A percentile compares a stretch with the other conserved stretches of the same genome.
These are phyloP conservation scores for Cheirogaleus medius DNA, from an alignment of 2,113 vertebrate genomes.

Conservation along the genomic window DNA sequence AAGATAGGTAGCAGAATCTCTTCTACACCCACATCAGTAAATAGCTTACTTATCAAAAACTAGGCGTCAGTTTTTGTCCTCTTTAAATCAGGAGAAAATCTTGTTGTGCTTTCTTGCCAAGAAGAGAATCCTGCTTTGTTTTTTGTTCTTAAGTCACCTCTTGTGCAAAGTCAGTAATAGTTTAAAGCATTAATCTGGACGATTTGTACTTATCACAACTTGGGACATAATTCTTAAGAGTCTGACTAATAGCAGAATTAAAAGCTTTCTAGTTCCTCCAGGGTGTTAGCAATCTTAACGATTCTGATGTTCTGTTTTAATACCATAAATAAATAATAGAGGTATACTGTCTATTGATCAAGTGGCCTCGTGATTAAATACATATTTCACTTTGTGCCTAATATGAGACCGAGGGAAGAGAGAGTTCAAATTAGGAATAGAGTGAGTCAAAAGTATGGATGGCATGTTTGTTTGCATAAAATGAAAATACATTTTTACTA, in stretches of 20 bases:
- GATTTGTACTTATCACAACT: slow-evolving; percentile 35
- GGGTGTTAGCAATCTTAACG: slow-evolving; percentile 7
- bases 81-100: slow-evolving; percentile 51
- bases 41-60: slow-evolving; percentile 53
- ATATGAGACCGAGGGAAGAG: neutral
- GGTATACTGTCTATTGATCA: neutral
- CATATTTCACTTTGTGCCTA: neutral
- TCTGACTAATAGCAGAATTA: slow-evolving; percentile 35
- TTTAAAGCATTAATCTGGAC: slow-evolving; percentile 42
- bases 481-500: slow-evolving; percentile 49
- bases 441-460: neutral
- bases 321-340: slow-evolving; percentile 37
- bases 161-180: slow-evolving; percentile 26
- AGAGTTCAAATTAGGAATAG: slow-evolving; percentile 10
- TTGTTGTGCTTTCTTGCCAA: slow-evolving; percentile 46
- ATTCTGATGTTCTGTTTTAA: slow-evolving; percentile 52
- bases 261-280: slow-evolving; percentile 27
- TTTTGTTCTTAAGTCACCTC: neutral
- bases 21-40: slow-evolving; percentile 28
- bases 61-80: neutral
- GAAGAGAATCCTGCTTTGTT: slow-evolving; percentile 58
- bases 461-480: neutral
- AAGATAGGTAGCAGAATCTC: slow-evolving; percentile 39
- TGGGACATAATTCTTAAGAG: slow-evolving; percentile 20
- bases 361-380: slow-evolving; percentile 10